Evolutionary conservation across 2,113 vertebrate species (phyloP), one percentile per base, ranked within the genome.

Genomic region (Malurus cyaneus): DNA sequence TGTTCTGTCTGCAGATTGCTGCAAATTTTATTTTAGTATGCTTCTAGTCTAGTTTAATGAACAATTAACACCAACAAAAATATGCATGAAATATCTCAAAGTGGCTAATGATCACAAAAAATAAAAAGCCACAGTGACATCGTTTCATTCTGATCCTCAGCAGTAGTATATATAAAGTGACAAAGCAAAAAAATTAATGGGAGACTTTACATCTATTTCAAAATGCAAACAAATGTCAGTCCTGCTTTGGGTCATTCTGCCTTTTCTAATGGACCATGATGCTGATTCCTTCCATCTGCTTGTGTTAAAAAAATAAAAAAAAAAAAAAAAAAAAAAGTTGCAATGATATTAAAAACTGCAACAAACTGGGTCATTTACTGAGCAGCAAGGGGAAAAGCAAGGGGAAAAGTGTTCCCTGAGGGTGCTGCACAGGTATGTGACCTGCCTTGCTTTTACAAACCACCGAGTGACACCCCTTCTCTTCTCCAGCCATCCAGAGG

Each of bases 381-480:
- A 89, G 79, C n/a, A 82, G 71, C 34, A 65, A 60, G 80, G 61
- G 21, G 5, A 74, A 93, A 39, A 71, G 49, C 50, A 34, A 36
- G 36, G 36, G 36, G 36, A 36, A 36, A 36, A 36, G 36, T 56
- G 8, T 73, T 78, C 92, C 78, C 82, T 93, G 71, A 93, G 86
- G 93, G 54, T 62, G 78, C 41, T 60, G 11, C 82, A 79, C 14
- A 80, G 70, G 81, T 94, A 89, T 24, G 39, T 1, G 20, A 88
- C 42, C 79, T 93, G 71, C 71, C 96, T 95, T 95, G 80, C 83
- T 95, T 94, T 87, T 56, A 79, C 50, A 94, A 74, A 82, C 36
- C 93, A 72, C 81, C 49, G 53, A 91, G 36, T 31, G 72, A 96
- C 59, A 93, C 3, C 34, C 17, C 82, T 86, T 81, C 83, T 78